phyloP scores from a whole-genome alignment of 2,797 vertebrate species.

The Labroides dimidiatus region DNA sequence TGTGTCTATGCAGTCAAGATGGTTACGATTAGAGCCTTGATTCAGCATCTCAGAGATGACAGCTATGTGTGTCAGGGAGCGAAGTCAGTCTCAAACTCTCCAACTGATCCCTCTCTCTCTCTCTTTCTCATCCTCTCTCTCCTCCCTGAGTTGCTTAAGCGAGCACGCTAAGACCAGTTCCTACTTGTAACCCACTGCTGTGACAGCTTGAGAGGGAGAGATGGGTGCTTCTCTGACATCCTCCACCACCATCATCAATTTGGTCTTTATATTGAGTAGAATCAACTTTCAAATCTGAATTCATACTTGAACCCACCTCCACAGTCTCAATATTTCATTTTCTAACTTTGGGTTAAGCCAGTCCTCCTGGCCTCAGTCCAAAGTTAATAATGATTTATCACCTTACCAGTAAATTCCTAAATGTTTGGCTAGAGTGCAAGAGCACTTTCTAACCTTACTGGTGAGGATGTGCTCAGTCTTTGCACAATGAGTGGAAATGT shows the following conservation, averaged over 20 bases:
- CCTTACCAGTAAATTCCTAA: background rate
- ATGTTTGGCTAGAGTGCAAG: conserved; percentile 8
- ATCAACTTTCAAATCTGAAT: too few relatives aligned
- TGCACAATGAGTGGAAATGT: conserved; percentile 36
- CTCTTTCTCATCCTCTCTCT: background rate
- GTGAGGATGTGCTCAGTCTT: conserved; percentile 6
- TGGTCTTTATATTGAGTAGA: background rate
- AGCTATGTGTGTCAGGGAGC: conserved; percentile 36
- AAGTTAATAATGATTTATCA: background rate
- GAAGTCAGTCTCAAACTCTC: conserved; percentile 24
- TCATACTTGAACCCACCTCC: background rate
- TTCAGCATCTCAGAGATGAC: conserved; percentile 41
- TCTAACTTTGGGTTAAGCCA: background rate
- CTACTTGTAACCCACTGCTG: conserved; percentile 51
- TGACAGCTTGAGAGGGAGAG: conserved; percentile 28
- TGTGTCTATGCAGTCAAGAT: conserved; percentile 6
- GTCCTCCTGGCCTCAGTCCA: conserved; percentile 5
- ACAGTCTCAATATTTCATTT: background rate
- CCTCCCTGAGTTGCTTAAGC: background rate
- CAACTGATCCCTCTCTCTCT: background rate
- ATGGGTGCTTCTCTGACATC: conserved; percentile 14
- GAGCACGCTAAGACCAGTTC: conserved; percentile 70
- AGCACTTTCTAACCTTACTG: conserved; percentile 23
- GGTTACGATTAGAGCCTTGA: conserved; percentile 36
- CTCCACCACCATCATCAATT: conserved; percentile 1